Evolutionary conservation across 2,797 vertebrate genomes (phyloP).

Genomic region (Dendrocincla fuliginosa): DNA sequence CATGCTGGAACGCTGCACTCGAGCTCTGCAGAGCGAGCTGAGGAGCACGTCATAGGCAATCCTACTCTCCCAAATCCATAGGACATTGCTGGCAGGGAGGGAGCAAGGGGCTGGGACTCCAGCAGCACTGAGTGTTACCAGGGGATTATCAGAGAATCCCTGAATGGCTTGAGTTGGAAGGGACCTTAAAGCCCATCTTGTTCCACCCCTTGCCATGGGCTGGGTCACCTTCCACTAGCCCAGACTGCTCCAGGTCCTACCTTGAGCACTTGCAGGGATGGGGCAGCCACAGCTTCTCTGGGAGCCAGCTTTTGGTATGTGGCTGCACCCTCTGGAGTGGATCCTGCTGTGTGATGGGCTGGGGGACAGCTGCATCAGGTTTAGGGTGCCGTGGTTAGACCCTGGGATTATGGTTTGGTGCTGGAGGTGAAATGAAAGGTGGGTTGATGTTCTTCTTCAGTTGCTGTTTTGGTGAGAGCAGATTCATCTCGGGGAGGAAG

Average conservation of each 20-base stretch:
- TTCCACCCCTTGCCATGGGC: not conserved
- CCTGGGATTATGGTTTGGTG: not conserved
- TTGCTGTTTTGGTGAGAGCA: not conserved
- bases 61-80: not conserved
- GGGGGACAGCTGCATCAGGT: not conserved
- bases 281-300: not conserved
- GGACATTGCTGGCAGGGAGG: not conserved
- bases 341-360: not conserved
- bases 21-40: not conserved
- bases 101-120: not conserved
- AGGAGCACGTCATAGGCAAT: not conserved
- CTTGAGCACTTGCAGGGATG: not conserved
- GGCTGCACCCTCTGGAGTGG: not conserved
- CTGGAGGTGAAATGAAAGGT: not conserved
- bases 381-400: not conserved
- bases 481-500: fast-evolving
- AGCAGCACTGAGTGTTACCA: not conserved
- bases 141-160: not conserved
- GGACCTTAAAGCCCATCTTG: not conserved
- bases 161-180: not conserved
- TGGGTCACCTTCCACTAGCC: fast-evolving
- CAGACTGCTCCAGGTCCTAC: not conserved
- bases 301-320: not conserved
- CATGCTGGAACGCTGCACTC: not conserved
- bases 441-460: not conserved